Conservation (phyloP, 2,113 vertebrate species). For the Ageneiosus marmoratus region DNA sequence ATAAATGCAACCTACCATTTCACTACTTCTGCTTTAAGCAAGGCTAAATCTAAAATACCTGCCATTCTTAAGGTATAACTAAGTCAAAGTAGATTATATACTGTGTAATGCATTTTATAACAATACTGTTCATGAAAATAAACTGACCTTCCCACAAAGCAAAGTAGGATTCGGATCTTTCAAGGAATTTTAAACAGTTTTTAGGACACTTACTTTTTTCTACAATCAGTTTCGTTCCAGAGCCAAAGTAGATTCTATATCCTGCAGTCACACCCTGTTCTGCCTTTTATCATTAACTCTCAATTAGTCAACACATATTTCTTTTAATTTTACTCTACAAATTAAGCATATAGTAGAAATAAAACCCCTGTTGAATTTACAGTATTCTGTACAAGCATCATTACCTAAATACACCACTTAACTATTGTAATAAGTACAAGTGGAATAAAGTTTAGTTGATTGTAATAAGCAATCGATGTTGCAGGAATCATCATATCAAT, state of each 20-base stretch:
- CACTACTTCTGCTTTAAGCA: background rate
- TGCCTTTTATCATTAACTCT: slow-evolving; percentile 36
- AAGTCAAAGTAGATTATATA: background rate
- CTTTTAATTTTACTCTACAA: background rate
- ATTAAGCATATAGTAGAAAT: background rate
- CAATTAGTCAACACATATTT: slow-evolving; percentile 13
- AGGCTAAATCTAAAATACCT: background rate
- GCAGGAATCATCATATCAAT: background rate
- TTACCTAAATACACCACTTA: background rate
- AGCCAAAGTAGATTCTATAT: slow-evolving; percentile 48
- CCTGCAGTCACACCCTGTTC: slow-evolving; percentile 41
- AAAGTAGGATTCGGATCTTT: background rate
- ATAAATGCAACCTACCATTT: background rate
- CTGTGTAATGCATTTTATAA: background rate
- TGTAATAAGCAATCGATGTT: background rate
- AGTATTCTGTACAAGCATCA: background rate
- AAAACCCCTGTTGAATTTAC: background rate
- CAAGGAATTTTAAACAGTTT: background rate
- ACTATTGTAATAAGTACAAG: background rate
- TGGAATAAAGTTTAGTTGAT: background rate
- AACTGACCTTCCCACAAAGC: background rate
- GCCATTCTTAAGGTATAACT: background rate
- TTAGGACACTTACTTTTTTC: slow-evolving; percentile 2
- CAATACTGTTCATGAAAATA: background rate
- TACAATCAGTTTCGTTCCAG: slow-evolving; percentile 21